Base-by-base conservation (phyloP, 1,140 invertebrate species). In the Drepana arcuata region DNA sequence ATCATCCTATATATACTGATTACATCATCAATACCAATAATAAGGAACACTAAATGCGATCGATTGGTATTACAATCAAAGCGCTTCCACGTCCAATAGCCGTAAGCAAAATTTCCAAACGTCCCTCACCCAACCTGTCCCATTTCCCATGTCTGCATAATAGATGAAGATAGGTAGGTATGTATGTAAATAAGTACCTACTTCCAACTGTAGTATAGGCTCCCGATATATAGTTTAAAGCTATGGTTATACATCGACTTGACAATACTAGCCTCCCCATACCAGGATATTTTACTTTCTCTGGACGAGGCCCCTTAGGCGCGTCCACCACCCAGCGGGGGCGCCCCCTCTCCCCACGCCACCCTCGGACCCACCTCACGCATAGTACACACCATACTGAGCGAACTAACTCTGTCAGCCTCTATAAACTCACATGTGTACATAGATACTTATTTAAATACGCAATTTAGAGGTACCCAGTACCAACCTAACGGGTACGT, bases 211-310 rank as follows among this genome's bases (percentile, higher is more conserved):
- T 64, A 69, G 55, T 60, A 67, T 59, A 66, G 46, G 51, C 59
- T 30, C 49, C 44, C 58, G 48, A 70, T 70, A 75, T 75, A 78
- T 80, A 80, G 73, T 80, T 78, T 75, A 78, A 80, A 80, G 65
- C 67, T 78, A 78, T 74, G 75, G 45, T 53, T 80, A 74, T 77
- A 77, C 50, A 72, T 74, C 41, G 60, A 64, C 67, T 80, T 80
- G 75, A 80, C 75, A 80, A 75, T 80, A 69, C 72, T 79, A 74
- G 75, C 70, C 72, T 69, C 68, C 75, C 72, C 72, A 67, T 55
- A 69, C 68, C 72, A 71, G 72, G 74, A 71, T 72, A 73, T 68
- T 79, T 75, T 74, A 79, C 74, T 80, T 79, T 80, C 71, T 75
- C 74, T 79, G 72, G 75, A 70, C 75, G 74, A 61, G 61, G 52